Percentiles rank a stretch among this genome's conserved stretches.
Conservation (phyloP, 2,113 vertebrate genomes). For the Xiphias gladius region DNA sequence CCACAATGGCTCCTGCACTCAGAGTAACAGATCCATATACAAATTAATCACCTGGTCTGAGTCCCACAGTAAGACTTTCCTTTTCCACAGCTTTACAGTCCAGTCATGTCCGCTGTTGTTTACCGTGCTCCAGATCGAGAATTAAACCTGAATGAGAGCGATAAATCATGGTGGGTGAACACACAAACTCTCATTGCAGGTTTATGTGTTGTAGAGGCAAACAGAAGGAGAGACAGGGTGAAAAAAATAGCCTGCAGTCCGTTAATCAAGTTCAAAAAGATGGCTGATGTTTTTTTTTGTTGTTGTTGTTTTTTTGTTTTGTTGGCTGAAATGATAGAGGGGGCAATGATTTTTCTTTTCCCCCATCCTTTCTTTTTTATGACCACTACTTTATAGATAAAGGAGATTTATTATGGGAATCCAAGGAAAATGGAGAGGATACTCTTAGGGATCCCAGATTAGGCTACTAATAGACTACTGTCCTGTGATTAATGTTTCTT, state of each 20-base stretch:
- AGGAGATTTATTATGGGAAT: slow-evolving; percentile 80
- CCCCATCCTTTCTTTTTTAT: slow-evolving; percentile 70
- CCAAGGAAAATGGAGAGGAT: slow-evolving; percentile 75
- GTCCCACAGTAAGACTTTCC: slow-evolving; percentile 71
- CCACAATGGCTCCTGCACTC: slow-evolving; percentile 75
- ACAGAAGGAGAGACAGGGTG: slow-evolving; percentile 66
- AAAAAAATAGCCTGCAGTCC: slow-evolving; percentile 56
- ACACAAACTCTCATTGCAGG: slow-evolving; percentile 76
- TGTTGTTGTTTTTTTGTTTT: slow-evolving; percentile 37
- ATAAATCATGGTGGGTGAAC: slow-evolving; percentile 82
- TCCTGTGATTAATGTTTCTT: slow-evolving; percentile 76
- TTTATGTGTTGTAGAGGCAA: slow-evolving; percentile 78
- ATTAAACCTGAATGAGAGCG: slow-evolving; percentile 86
- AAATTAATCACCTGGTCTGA: slow-evolving; percentile 81
- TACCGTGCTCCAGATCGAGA: slow-evolving; percentile 83
- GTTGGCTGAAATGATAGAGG: slow-evolving; percentile 75
- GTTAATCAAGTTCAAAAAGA: slow-evolving; percentile 81
- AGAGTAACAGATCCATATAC: slow-evolving; percentile 83
- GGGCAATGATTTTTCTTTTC: slow-evolving; percentile 67
- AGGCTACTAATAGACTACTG: slow-evolving; percentile 77
- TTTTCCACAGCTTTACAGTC: slow-evolving; percentile 79
- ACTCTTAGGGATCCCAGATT: slow-evolving; percentile 76
- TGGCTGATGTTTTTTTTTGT: slow-evolving; percentile 54
- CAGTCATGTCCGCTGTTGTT: slow-evolving; percentile 84
- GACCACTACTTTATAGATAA: slow-evolving; percentile 76